Evolutionary conservation across 2,113 vertebrate genomes (phyloP).

Genomic region (Platycercus adscitus): DNA sequence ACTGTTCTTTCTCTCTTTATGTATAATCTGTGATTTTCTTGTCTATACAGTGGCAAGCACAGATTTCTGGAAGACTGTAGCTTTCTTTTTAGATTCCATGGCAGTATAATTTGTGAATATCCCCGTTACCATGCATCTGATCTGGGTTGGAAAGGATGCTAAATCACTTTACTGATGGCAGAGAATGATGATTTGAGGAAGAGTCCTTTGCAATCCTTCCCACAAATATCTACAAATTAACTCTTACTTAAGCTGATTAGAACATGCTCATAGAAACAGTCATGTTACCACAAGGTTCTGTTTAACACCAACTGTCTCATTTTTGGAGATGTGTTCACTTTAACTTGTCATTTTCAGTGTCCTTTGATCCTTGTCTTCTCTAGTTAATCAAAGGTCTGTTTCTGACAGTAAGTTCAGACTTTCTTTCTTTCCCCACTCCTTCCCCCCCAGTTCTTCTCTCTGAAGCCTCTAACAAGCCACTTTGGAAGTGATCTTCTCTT

Average conservation of each 20-base stretch:
- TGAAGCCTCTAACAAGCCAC: neutral
- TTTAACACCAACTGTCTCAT: neutral
- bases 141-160: neutral
- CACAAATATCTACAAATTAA: neutral
- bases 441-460: neutral
- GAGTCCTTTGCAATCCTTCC: neutral
- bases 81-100: neutral
- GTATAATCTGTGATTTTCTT: neutral
- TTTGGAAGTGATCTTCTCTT: neutral
- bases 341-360: neutral
- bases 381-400: neutral
- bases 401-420: neutral
- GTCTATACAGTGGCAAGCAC: neutral
- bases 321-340: neutral
- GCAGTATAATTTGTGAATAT: neutral
- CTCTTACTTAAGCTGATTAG: slow-evolving; percentile 14
- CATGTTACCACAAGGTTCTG: neutral
- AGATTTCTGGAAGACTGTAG: neutral
- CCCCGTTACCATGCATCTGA: too few species aligned
- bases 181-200: neutral
- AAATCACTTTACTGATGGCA: neutral
- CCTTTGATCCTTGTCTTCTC: neutral
- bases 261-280: neutral
- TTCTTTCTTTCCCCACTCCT: neutral
- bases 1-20: neutral